A percentile compares a stretch with the other conserved stretches of the same genome.
These are phyloP conservation scores for Tonatia bakeri DNA, from an alignment of 2,113 vertebrate genomes.

Conservation along the genomic window DNA sequence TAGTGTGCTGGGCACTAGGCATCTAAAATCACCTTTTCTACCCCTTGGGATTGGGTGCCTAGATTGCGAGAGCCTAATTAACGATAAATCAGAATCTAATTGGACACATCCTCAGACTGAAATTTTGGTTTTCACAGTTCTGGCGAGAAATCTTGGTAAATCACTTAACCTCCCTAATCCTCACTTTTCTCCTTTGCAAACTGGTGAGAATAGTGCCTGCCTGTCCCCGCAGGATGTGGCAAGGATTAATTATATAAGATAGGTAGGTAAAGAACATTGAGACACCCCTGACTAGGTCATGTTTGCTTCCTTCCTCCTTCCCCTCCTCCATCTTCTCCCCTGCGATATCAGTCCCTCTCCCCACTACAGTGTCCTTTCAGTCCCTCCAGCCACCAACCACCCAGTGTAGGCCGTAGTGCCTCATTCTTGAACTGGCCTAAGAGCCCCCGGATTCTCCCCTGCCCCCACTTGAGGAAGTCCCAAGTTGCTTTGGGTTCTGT, in stretches of 20 bases:
- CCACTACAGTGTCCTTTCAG: too few relatives aligned
- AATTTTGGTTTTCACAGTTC: neutral
- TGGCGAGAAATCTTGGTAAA: neutral
- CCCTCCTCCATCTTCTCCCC: neutral
- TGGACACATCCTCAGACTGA: neutral
- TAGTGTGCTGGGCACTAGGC: neutral
- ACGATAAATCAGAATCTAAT: accelerated
- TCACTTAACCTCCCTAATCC: neutral
- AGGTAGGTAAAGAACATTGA: neutral
- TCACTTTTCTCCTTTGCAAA: neutral
- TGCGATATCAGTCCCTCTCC: neutral
- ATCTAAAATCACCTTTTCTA: neutral
- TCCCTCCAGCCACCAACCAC: neutral
- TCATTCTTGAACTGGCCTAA: neutral
- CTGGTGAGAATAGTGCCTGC: neutral
- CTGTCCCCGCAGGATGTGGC: too few relatives aligned
- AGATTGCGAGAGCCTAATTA: neutral
- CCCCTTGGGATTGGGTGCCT: neutral
- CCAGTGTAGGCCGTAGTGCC: neutral
- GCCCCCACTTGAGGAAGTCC: neutral
- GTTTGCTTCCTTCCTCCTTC: neutral
- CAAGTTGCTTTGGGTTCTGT: neutral
- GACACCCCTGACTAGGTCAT: neutral
- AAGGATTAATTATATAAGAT: neutral
- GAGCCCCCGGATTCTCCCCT: neutral